Evolutionary conservation across 2,888 invertebrate genomes (phyloP).

Genomic region (Lasiommata megera): DNA sequence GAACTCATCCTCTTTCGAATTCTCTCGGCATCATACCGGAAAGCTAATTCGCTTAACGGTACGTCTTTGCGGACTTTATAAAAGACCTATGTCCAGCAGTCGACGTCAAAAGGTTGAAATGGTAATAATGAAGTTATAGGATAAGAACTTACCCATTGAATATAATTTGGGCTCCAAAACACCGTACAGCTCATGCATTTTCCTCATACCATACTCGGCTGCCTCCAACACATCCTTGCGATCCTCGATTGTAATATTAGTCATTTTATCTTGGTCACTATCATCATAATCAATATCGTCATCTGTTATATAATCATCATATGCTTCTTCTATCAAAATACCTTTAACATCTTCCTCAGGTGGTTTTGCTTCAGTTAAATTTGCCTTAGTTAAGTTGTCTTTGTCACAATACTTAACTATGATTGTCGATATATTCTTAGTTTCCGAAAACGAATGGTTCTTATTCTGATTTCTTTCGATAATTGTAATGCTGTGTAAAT

Average conservation of each 20-base stretch:
- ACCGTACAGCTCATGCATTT: slow-evolving; percentile 84
- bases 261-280: slow-evolving; percentile 36
- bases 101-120: no score
- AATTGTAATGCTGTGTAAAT: slow-evolving; percentile 69
- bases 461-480: slow-evolving; percentile 66
- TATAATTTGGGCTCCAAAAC: slow-evolving; percentile 86
- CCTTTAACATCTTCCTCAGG: slow-evolving; percentile 35
- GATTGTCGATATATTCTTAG: slow-evolving; percentile 69
- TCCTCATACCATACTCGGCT: slow-evolving; percentile 84
- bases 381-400: slow-evolving; percentile 30
- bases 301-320: slow-evolving; percentile 33
- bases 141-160: slow-evolving; percentile 85
- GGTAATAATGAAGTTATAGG: no score
- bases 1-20: no score
- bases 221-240: slow-evolving; percentile 83
- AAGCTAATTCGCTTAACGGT: no score
- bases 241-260: slow-evolving; percentile 43
- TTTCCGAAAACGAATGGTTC: slow-evolving; percentile 60
- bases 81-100: no score
- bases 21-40: no score
- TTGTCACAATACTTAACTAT: slow-evolving; percentile 72
- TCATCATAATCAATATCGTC: slow-evolving; percentile 33
- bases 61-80: no score
- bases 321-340: slow-evolving; percentile 30
- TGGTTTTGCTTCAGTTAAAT: slow-evolving; percentile 27